Evolutionary conservation across 1,140 invertebrate species (phyloP).

Genomic region (Nephotettix cincticeps): DNA sequence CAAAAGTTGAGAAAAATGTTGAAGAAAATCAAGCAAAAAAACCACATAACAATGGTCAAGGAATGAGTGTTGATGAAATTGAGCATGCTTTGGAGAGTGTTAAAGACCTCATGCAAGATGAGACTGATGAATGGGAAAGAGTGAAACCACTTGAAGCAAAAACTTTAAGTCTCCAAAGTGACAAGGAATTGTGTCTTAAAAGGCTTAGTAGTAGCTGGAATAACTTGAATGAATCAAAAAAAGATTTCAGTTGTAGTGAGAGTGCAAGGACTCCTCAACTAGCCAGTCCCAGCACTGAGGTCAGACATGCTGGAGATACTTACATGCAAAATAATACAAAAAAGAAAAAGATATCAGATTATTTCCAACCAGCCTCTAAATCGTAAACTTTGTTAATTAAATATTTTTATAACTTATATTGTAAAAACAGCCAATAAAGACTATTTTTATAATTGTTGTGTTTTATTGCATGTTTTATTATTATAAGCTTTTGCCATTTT

Average conservation of each 20-base stretch:
- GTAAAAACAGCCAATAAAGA: background rate
- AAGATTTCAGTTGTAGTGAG: slow-evolving; percentile 22
- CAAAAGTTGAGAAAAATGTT: background rate
- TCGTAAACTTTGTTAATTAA: background rate
- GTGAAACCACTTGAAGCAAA: slow-evolving; percentile 22
- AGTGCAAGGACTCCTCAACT: background rate
- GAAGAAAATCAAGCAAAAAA: background rate
- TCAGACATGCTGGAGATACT: too few species aligned
- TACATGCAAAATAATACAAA: background rate
- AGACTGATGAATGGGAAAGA: background rate
- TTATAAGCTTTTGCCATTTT: too few species aligned
- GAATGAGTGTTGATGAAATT: background rate
- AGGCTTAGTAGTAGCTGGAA: slow-evolving; percentile 32
- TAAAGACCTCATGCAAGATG: background rate
- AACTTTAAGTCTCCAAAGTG: slow-evolving; percentile 18
- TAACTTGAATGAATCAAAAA: slow-evolving; percentile 30
- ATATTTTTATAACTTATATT: background rate
- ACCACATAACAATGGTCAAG: background rate
- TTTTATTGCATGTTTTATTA: background rate
- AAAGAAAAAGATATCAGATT: slow-evolving; percentile 17
- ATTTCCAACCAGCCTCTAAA: slow-evolving; percentile 6
- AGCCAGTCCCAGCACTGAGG: background rate
- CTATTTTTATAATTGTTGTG: background rate
- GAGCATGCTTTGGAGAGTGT: slow-evolving; percentile 15
- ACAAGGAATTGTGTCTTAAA: slow-evolving; percentile 29